These are phyloP conservation scores for Eurytoma californica DNA, from an alignment of 2,888 invertebrate species.

Conservation along the genomic window DNA sequence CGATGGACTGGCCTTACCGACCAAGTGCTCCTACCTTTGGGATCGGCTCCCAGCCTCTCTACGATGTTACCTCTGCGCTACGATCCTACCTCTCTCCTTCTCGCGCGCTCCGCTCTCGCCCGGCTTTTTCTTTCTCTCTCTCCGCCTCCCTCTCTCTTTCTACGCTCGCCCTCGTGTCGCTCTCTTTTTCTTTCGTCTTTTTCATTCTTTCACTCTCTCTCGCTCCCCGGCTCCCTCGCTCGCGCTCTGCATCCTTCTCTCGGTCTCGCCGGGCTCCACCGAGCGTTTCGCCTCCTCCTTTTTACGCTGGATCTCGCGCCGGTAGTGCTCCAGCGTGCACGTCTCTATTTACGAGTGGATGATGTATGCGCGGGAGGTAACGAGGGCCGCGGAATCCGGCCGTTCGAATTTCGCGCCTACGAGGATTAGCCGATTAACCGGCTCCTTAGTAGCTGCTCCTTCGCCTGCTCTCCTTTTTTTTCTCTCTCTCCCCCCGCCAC, in stretches of 20 bases:
- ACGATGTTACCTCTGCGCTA: conserved; percentile 67
- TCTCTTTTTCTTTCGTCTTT: conserved; percentile 28
- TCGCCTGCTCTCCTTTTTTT: not conserved
- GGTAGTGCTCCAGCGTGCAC: not conserved
- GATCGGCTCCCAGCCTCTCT: conserved; percentile 73
- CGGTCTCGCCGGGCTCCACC: not conserved
- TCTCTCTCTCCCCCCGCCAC: not conserved
- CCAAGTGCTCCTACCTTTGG: conserved; percentile 73
- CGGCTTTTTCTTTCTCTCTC: conserved; percentile 25
- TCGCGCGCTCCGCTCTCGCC: conserved; percentile 47
- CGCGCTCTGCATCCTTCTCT: conserved; percentile 46
- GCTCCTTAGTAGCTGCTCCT: not conserved
- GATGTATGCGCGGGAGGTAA: conserved; percentile 33
- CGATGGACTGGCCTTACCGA: conserved; percentile 72
- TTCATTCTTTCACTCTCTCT: conserved; percentile 31
- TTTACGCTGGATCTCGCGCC: conserved; percentile 25
- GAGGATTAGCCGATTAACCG: not conserved
- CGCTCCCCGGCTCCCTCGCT: conserved; percentile 44
- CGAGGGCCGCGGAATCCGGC: conserved; percentile 22
- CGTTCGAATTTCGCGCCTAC: conserved; percentile 46
- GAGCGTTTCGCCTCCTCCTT: conserved; percentile 3
- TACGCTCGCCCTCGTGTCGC: not conserved
- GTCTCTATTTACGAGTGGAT: conserved; percentile 43
- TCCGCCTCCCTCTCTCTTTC: not conserved
- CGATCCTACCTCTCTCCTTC: conserved; percentile 63